Conservation (phyloP, 2,888 invertebrate species). For the Pristionchus maxplancki region DNA sequence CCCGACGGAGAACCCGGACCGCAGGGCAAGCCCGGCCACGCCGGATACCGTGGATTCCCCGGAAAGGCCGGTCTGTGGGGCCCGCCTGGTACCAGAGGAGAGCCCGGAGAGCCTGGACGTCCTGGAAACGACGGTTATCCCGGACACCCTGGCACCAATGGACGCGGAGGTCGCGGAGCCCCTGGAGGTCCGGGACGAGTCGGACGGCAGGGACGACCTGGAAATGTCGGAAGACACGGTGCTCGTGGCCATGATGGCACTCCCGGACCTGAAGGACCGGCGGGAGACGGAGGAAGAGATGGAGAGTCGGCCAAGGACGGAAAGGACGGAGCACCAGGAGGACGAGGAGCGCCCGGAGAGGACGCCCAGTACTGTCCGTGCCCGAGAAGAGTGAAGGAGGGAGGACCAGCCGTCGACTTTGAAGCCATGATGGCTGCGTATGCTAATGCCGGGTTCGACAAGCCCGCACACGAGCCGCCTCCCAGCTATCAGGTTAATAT, state of each 20-base stretch:
- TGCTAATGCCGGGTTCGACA: background rate
- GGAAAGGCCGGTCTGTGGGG: conserved; percentile 43
- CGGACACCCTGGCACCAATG: conserved; percentile 36
- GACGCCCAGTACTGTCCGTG: conserved; percentile 51
- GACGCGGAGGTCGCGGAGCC: conserved; percentile 3
- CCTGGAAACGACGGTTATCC: conserved; percentile 43
- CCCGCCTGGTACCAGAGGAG: conserved; percentile 16
- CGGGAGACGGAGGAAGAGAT: background rate
- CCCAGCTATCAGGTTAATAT: background rate
- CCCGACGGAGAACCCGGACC: conserved; percentile 47
- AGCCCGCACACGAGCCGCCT: conserved; percentile 12
- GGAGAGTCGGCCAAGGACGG: conserved; percentile 19
- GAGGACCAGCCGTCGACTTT: background rate
- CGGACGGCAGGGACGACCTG: conserved; percentile 28
- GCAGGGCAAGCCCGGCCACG: background rate
- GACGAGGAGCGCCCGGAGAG: conserved; percentile 28
- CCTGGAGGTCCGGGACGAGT: conserved; percentile 24
- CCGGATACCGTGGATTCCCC: conserved; percentile 47
- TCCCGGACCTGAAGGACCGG: conserved; percentile 49
- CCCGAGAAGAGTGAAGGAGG: conserved; percentile 20
- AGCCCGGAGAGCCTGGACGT: conserved; percentile 4
- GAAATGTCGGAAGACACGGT: conserved; percentile 17
- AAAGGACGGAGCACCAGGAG: background rate
- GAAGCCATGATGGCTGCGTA: conserved; percentile 7
- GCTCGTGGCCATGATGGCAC: conserved; percentile 21